Percentiles rank a stretch among this genome's conserved stretches.
Conservation (phyloP, 2,797 vertebrate species). For the Arremon aurantiirostris region DNA sequence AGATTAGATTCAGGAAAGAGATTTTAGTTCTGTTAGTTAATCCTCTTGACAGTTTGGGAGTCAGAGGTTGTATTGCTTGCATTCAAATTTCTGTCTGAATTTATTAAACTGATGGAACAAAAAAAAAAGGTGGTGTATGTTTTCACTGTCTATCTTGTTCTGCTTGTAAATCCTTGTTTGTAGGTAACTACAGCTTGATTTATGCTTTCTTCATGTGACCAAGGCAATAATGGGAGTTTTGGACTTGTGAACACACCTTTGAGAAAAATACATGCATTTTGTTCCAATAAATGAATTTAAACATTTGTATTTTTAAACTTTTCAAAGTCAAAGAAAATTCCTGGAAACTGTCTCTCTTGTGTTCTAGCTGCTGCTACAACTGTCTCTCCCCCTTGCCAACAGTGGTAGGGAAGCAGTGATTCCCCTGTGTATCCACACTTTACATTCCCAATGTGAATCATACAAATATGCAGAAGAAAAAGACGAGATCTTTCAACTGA, state of each 20-base stretch:
- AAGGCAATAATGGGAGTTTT: background rate
- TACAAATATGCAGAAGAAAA: background rate
- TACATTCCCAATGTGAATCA: rapidly evolving
- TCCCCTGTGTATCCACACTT: background rate
- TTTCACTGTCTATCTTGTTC: background rate
- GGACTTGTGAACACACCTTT: background rate
- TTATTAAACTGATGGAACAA: background rate
- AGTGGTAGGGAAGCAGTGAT: background rate
- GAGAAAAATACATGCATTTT: background rate
- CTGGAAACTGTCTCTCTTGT: background rate
- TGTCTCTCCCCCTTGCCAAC: background rate
- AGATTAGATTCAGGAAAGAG: background rate
- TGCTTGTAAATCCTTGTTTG: background rate
- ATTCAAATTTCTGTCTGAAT: conserved; percentile 4
- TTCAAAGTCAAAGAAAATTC: background rate
- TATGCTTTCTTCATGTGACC: background rate
- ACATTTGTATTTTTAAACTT: background rate
- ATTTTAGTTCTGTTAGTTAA: background rate
- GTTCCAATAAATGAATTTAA: background rate
- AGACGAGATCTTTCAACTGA: background rate
- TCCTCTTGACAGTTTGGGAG: background rate
- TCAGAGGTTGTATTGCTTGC: background rate
- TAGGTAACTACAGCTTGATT: background rate
- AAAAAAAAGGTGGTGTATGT: background rate
- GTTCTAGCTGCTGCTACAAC: background rate